A percentile compares a stretch with the other conserved stretches of the same genome.
phyloP scores from a whole-genome alignment of 2,797 vertebrate species.

The Enteromius thamalakanensis region DNA sequence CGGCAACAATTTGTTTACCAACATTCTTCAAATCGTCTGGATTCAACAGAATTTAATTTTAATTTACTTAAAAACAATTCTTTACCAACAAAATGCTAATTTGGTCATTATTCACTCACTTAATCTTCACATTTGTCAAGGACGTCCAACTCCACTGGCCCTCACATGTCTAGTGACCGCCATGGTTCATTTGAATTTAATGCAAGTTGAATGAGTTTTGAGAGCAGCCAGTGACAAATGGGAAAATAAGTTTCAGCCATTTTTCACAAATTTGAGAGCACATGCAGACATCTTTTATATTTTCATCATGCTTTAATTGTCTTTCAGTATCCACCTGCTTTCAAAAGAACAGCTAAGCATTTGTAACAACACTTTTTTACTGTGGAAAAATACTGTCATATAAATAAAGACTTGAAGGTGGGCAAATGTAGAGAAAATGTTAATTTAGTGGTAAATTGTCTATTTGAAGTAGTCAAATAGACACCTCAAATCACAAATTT shows the following conservation, averaged over 20 bases:
- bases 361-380: too few relatives aligned
- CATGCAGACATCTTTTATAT: too few relatives aligned
- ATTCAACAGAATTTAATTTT: not conserved
- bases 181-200: not conserved
- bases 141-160: not conserved
- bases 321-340: too few relatives aligned
- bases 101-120: too few relatives aligned
- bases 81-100: too few relatives aligned
- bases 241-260: too few relatives aligned
- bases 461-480: not conserved
- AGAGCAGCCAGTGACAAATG: too few relatives aligned
- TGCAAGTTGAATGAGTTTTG: not conserved
- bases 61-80: not conserved
- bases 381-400: not conserved
- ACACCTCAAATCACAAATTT: not conserved
- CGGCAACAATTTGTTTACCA: too few relatives aligned
- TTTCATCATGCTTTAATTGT: too few relatives aligned
- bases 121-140: too few relatives aligned
- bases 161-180: not conserved
- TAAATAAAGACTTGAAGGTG: not conserved
- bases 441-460: not conserved
- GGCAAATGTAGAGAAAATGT: not conserved
- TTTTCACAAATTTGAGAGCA: too few relatives aligned
- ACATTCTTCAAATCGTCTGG: not conserved
- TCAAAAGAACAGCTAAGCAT: too few relatives aligned